Base-by-base conservation (phyloP, 64 coral and sea anemone genomes). In the Actinia tenebrosa region DNA sequence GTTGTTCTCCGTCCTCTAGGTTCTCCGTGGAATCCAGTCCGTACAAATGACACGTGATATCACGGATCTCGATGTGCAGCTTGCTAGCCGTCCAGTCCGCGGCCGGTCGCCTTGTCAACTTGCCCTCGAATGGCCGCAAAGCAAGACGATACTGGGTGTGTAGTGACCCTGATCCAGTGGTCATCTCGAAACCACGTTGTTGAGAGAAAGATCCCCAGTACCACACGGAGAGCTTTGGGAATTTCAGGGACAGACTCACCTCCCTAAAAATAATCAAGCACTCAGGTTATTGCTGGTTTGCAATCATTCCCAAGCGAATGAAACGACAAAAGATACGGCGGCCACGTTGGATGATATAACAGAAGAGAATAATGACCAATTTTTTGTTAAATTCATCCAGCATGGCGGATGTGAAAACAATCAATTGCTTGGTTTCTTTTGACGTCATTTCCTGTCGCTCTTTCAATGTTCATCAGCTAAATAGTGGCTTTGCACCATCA, bases 201-300 rank as follows among this genome's bases (percentile, higher is more conserved):
- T 92, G 93, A 10, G 93, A 90, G 71, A 99, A 95, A 3, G 97
- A 99, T 9, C 93, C 97, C 97, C 97, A 99, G 44, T 99, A 99
- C 53, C 93, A 93, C 20, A 95, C 60, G 23, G 90, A 90, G 9
- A 99, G 86, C 19, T 94, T 75, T 3, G 97, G 97, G 37, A 99
- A 99, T 53, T 95, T 87, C 55, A 99, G 75, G 0, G 91, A 93
- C 16, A 99, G 77, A 75, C 88, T 92, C 54, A 93, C 90, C 42
- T 99, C 89, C 86, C 97, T 99, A 68, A 61, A 45, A 86, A 45
- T 3, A 75, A 1, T 66, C 20, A 75, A 25, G 66, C 66, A 11
- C 66, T n/a, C 25, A 55, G 53, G 53, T 55, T 55, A 37, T 37
- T 0, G 30, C 30, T 0, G 30, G 30, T 37, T 37, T 37, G 30